Evolutionary conservation across 2,113 vertebrate genomes (phyloP), one percentile per base, ranked within the genome.

Genomic region (Catharus fuscescens): DNA sequence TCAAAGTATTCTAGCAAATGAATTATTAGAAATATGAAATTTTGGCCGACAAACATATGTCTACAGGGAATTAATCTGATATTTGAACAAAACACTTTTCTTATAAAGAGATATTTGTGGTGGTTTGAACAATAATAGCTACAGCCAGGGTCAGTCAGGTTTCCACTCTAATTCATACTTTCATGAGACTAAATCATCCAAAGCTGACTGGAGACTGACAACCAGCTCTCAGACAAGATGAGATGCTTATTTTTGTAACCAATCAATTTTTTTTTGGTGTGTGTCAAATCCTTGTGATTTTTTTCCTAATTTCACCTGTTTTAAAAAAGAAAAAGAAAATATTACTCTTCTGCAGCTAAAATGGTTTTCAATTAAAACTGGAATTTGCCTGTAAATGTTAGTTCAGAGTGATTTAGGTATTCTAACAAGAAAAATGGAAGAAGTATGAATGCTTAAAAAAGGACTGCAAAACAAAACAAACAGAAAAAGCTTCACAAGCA

Each of bases 401-500:
- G 36, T 80, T 81, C 40, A 84, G 54, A 88, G 60, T 69, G 25
- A 18, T 38, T 94, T 93, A 93, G 76, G 89, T 95, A 92, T 92
- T 86, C 71, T 76, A 90, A 80, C 79, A 91, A 82, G 52, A 50
- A 81, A 90, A 92, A 83, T 67, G 24, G 56, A 81, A 83, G 78
- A 93, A 77, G 4, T 60, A 67, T 34, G 76, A 92, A 85, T 81
- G 38, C 60, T 94, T 90, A 83, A 90, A 95, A 93, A 92, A 42
- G 61, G 69, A 62, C 88, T 84, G 44, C 40, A 84, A 93, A 93
- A 76, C 77, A 86, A 94, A 92, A 45, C 56, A 92, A 97, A 87
- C n/a, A 77, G 82, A 96, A 97, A 97, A 95, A 94, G 93, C 97
- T 93, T 94, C 95, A 93, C 96, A 97, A 97, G 93, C 96, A 13